Base-by-base conservation (phyloP, 2,888 invertebrate genomes). In the Lasioglossum figueresi region DNA sequence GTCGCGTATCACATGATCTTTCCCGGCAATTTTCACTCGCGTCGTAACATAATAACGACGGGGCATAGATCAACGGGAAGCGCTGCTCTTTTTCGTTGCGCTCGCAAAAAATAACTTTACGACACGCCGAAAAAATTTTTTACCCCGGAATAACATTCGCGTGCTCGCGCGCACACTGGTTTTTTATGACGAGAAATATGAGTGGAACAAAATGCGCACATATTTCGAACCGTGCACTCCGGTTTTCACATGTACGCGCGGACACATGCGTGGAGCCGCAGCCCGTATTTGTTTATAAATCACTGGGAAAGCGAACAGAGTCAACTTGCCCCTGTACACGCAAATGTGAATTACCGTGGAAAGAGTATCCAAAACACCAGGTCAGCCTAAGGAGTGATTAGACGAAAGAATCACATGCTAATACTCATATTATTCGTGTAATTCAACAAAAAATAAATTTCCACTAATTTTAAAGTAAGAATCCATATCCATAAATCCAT, bases 261-360 rank as follows among this genome's bases (percentile, higher is more conserved):
- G 10, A n/a, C n/a, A 56, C n/a, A n/a, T 10, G 12, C n/a, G 56
- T 12, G 12, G 10, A 4, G 4, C 56, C 56, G 8, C n/a, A n/a
- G n/a, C 10, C 40, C 19, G 70, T 74, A 76, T 63, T 75, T 74
- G 31, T 75, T 75, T 83, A 83, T 75, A 79, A 84, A 84, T 84
- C 79, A 72, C 52, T 40, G 45, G n/a, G 56, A 85, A 79, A 81
- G 43, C 19, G 77, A 71, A 71, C 83, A 70, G 45, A 63, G 56
- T 63, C 77, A 71, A 81, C 82, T 76, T 80, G 79, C 81, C 76
- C 48, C 10, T 75, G 79, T 73, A 78, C 14, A 14, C 4, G 14
- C 4, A 76, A 81, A 86, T 86, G 85, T 90, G 82, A 88, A 91
- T 91, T 85, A 74, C 73, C 80, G 76, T 79, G 82, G 84, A 84